phyloP scores from a whole-genome alignment of 2,888 invertebrate species.

The Macrophya annulata region DNA sequence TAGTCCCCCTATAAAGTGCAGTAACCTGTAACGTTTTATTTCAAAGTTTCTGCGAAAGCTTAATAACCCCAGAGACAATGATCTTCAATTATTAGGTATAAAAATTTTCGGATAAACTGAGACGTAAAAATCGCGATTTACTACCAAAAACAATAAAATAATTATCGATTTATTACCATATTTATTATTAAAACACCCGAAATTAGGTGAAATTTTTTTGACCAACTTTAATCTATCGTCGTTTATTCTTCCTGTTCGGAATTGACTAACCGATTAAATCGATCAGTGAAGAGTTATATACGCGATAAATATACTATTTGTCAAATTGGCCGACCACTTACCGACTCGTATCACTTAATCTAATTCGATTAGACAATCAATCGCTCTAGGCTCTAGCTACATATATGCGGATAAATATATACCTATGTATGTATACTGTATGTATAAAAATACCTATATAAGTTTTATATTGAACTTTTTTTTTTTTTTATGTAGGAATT shows the following conservation, averaged over 20 bases:
- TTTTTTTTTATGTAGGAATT: neutral
- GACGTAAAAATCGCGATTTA: neutral
- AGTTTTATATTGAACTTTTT: neutral
- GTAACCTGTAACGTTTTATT: neutral
- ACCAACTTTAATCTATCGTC: neutral
- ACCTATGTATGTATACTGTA: no score
- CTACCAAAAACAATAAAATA: neutral
- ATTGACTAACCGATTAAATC: neutral
- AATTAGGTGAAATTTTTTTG: neutral
- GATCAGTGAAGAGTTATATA: neutral
- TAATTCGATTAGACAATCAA: slow-evolving; percentile 16
- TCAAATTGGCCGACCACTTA: slow-evolving; percentile 35
- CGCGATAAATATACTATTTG: slow-evolving; percentile 15
- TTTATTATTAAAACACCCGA: no score
- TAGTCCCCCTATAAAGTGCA: neutral
- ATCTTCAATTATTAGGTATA: neutral
- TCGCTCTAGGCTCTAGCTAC: neutral
- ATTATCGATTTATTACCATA: neutral
- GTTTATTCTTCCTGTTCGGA: neutral
- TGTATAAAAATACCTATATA: no score
- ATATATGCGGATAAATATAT: no score
- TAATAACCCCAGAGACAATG: neutral
- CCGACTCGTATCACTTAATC: slow-evolving; percentile 29
- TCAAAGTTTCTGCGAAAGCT: neutral
- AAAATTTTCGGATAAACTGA: neutral